These are phyloP conservation scores for Eucidaris tribuloides DNA, from an alignment of 35 echinoderm and acorn worm species.

Conservation along the genomic window DNA sequence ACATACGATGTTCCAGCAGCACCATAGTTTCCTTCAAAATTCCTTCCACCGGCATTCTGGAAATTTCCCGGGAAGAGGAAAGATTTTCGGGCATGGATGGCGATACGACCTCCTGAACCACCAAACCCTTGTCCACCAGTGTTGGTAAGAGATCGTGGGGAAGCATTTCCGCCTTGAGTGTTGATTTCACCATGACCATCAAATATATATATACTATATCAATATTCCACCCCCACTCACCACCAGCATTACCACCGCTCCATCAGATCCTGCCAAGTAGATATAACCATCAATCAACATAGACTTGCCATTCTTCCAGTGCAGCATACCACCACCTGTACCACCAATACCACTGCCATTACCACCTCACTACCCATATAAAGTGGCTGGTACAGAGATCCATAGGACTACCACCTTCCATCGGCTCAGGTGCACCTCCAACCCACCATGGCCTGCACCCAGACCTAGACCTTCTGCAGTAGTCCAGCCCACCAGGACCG, in stretches of 20 bases:
- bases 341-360: conserved; percentile 77
- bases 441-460: conserved; percentile 89
- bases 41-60: conserved; percentile 61
- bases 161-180: conserved; percentile 75
- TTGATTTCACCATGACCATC: conserved; percentile 88
- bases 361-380: conserved; percentile 78
- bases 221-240: conserved; percentile 94
- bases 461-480: conserved; percentile 43
- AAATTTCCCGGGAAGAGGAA: conserved; percentile 66
- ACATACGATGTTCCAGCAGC: conserved; percentile 82
- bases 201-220: too few relatives aligned
- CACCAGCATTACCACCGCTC: conserved; percentile 65
- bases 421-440: conserved; percentile 74
- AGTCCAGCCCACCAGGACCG: conserved; percentile 73
- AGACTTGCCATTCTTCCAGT: conserved; percentile 71
- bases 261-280: conserved; percentile 40
- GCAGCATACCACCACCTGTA: conserved; percentile 62
- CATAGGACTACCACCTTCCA: conserved; percentile 63
- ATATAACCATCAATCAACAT: conserved; percentile 74
- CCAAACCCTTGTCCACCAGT: conserved; percentile 55
- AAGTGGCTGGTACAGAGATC: conserved; percentile 67
- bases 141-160: too few relatives aligned
- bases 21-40: conserved; percentile 35
- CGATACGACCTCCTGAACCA: conserved; percentile 84
- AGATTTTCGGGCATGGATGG: conserved; percentile 64